Conservation (phyloP, 2,113 vertebrate genomes). For the Procavia capensis region DNA sequence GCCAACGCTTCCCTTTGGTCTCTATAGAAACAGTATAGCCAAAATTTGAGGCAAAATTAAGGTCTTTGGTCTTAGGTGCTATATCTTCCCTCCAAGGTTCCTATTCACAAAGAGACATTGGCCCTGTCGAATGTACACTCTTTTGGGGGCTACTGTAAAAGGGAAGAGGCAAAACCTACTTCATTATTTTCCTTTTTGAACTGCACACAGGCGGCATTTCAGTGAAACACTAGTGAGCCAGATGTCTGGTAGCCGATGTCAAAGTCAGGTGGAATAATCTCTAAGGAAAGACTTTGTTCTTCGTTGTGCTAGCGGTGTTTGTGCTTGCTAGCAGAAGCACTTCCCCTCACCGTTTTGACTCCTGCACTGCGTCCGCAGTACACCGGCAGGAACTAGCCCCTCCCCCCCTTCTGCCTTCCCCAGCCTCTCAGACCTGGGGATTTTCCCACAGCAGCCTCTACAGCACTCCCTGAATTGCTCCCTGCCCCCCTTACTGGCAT, state of each 20-base stretch:
- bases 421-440: not conserved
- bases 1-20: conserved; percentile 94
- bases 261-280: conserved; percentile 38
- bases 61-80: conserved; percentile 92
- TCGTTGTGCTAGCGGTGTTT: conserved; percentile 27
- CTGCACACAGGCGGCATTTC: conserved; percentile 60
- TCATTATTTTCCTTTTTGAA: conserved; percentile 78
- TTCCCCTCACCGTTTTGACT: conserved; percentile 22
- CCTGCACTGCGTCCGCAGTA: not conserved
- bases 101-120: conserved; percentile 83
- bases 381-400: not conserved
- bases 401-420: not conserved
- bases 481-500: not conserved
- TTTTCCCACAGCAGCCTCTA: conserved; percentile 59
- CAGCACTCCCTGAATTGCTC: not conserved
- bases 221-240: conserved; percentile 63
- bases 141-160: conserved; percentile 56
- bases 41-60: conserved; percentile 97
- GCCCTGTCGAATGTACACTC: conserved; percentile 64
- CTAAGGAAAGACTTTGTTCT: conserved; percentile 24
- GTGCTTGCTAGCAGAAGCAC: conserved; percentile 21
- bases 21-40: conserved; percentile 97
- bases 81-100: conserved; percentile 83
- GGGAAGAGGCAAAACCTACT: conserved; percentile 75
- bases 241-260: conserved; percentile 47